Evolutionary conservation across 2,888 invertebrate species (phyloP), one percentile per base, ranked within the genome.

Genomic region (Lypha dubia): DNA sequence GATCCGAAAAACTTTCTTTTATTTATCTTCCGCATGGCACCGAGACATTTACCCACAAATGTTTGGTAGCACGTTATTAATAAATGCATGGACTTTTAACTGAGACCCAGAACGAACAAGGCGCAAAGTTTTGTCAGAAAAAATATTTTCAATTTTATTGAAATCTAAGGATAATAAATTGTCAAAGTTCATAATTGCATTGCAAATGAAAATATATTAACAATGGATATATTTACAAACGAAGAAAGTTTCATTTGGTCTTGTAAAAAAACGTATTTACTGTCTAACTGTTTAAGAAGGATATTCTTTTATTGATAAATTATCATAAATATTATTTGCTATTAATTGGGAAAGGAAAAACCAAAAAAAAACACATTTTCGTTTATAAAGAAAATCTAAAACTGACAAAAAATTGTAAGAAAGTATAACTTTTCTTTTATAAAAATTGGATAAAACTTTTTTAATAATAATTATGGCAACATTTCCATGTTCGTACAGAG

Each of bases 181-280:
- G 63, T 75, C 70, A 84, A 84, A 84, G 77, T 84, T 81, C 63
- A 79, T 81, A 79, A 81, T 84, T 84, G 28, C 62, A 22, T 68
- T 77, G 49, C 28, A 46, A 62, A 79, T 44, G 32, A 20, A 38
- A 41, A 65, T 11, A 3, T 11, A 3, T 11, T 22, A 17, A 17
- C n/a, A 41, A 38, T 20, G n/a, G 35, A 49, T 41, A 51, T 77
- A 17, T 46, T 71, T 63, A 13, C n/a, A n/a, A 4, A 22, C n/a
- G 51, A 44, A 28, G 53, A 63, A 79, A 65, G 17, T 79, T 73
- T 67, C 60, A 60, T 38, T 74, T 74, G 15, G 9, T 20, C 20
- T 38, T 60, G 7, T 13, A 20, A n/a, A 22, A 60, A 38, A 38
- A 15, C 20, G 20, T 20, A 38, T 32, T 17, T 13, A 38, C 20